These are phyloP conservation scores for Microcebus lehilahytsara DNA, from an alignment of 2,113 vertebrate species.

Conservation along the genomic window DNA sequence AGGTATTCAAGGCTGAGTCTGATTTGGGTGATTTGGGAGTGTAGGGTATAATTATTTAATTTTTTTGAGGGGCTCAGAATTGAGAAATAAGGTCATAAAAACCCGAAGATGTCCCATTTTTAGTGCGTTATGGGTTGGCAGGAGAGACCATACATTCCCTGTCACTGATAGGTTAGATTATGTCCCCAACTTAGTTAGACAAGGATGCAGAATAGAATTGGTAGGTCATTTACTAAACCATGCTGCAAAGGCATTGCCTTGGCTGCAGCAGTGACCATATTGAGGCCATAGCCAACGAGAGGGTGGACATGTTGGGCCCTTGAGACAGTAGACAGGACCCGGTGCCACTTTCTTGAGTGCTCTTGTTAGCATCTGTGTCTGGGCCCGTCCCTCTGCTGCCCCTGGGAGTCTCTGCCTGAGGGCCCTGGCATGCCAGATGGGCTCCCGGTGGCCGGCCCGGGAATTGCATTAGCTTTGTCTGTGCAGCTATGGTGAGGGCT, in stretches of 20 bases:
- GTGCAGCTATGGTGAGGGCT: constrained; percentile 44
- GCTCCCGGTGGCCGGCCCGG: not conserved
- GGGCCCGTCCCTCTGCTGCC: not conserved
- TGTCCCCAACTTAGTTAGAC: constrained; percentile 21
- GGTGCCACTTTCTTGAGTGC: not conserved
- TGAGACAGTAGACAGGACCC: not conserved
- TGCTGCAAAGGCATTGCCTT: not conserved
- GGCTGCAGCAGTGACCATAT: not conserved
- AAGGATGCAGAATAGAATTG: not conserved
- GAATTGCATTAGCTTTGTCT: not conserved
- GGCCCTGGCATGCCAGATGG: not conserved
- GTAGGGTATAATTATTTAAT: not conserved
- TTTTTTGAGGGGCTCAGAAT: not conserved
- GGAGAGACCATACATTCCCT: not conserved
- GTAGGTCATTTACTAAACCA: not conserved
- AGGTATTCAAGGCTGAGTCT: not conserved
- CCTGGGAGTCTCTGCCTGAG: not conserved
- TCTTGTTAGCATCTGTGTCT: not conserved
- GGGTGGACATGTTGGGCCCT: not conserved
- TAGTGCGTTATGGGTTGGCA: constrained; percentile 28
- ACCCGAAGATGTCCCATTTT: not conserved
- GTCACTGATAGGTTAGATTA: not conserved
- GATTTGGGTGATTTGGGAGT: not conserved
- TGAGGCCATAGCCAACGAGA: not conserved
- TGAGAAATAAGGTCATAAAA: constrained; percentile 38